Evolutionary conservation across 30 jellyfish, hydroid and myxozoan species (phyloP).

Genomic region (Clytia hemisphaerica): DNA sequence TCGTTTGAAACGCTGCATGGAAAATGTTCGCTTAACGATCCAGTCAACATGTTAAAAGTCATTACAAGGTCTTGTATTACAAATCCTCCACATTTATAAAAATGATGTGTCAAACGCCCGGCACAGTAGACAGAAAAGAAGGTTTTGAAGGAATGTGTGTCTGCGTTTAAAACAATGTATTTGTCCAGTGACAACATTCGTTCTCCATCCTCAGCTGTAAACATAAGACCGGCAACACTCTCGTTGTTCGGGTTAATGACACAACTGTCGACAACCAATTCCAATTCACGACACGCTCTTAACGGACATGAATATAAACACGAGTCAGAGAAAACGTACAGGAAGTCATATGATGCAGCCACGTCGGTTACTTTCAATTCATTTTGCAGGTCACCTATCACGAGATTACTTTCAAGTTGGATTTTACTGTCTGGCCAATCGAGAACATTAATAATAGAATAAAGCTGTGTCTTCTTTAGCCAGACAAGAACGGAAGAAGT

Average conservation of each 20-base stretch:
- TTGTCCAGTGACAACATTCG: conserved; percentile 69
- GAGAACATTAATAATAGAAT: conserved; percentile 63
- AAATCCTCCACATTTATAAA: conserved; percentile 93
- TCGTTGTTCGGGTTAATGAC: conserved; percentile 90
- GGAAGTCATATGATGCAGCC: conserved; percentile 69
- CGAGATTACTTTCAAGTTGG: conserved; percentile 75
- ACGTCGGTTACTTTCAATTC: conserved; percentile 77
- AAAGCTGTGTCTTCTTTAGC: conserved; percentile 68
- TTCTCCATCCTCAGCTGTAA: conserved; percentile 78
- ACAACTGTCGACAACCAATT: conserved; percentile 84
- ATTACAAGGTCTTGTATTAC: conserved; percentile 83
- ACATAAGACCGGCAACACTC: conserved; percentile 76
- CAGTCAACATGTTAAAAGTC: conserved; percentile 78
- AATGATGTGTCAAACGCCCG: conserved; percentile 51
- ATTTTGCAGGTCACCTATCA: conserved; percentile 79
- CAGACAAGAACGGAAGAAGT: conserved; percentile 79
- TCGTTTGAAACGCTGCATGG: conserved; percentile 87
- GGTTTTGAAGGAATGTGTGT: conserved; percentile 83
- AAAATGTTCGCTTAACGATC: conserved; percentile 70
- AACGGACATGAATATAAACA: conserved; percentile 86
- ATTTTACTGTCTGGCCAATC: conserved; percentile 79
- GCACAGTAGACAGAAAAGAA: conserved; percentile 78
- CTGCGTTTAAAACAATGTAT: conserved; percentile 49
- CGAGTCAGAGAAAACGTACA: conserved; percentile 81
- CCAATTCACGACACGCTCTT: conserved; percentile 73